Evolutionary conservation across 2,797 vertebrate genomes (phyloP).

Genomic region (Sarcoramphus papa): DNA sequence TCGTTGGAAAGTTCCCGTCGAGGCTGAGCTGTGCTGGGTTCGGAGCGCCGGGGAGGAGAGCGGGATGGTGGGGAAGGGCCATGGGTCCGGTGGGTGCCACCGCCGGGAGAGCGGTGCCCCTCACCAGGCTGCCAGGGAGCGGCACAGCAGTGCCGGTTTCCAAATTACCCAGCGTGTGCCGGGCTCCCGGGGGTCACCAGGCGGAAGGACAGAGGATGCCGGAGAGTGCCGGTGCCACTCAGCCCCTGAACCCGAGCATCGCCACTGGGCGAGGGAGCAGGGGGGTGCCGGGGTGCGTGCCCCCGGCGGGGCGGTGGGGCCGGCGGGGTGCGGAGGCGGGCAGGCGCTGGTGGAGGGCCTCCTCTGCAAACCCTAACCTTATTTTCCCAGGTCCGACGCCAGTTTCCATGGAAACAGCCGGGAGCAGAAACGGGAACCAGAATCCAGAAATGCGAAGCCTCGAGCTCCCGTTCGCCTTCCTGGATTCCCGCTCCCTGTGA

Average conservation of each 20-base stretch:
- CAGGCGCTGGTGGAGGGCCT: slow-evolving; percentile 46
- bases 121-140: not conserved
- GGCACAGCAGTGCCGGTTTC: accelerated
- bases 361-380: slow-evolving; percentile 68
- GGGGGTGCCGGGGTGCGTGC: not conserved
- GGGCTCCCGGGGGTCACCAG: not conserved
- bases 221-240: accelerated
- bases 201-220: not conserved
- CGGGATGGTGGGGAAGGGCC: accelerated
- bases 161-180: accelerated
- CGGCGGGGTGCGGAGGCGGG: not conserved
- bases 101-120: not conserved
- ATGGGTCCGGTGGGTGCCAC: not conserved
- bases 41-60: not conserved
- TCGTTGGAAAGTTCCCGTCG: not conserved
- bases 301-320: not conserved
- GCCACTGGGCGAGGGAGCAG: not conserved
- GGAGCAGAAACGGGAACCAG: slow-evolving; percentile 70
- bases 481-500: slow-evolving; percentile 36
- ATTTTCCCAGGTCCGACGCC: slow-evolving; percentile 73
- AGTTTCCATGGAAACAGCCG: slow-evolving; percentile 73
- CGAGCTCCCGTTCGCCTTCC: slow-evolving; percentile 53
- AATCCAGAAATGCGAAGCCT: slow-evolving; percentile 68
- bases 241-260: not conserved
- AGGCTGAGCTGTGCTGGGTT: not conserved